Evolutionary conservation across 2,888 invertebrate species (phyloP).

Genomic region (Cataglyphis livida): DNA sequence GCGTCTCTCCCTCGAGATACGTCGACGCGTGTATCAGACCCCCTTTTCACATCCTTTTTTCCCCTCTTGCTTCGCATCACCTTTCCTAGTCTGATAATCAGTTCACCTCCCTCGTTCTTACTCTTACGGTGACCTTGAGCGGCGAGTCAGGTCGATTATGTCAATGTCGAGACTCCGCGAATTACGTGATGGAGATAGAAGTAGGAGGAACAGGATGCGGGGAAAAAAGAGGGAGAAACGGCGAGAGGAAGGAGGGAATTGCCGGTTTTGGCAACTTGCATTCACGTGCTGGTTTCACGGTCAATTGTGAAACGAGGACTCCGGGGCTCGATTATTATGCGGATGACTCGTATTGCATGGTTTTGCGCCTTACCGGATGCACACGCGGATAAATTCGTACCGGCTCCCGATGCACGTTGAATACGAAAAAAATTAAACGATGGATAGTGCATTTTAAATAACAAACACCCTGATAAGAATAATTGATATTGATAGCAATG

Average conservation of each 20-base stretch:
- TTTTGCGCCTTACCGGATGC: constrained; percentile 36
- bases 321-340: constrained; percentile 34
- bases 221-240: neutral
- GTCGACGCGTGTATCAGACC: constrained; percentile 18
- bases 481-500: neutral
- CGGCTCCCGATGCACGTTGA: neutral
- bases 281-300: constrained; percentile 47
- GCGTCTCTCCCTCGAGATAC: constrained; percentile 42
- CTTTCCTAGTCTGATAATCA: constrained; percentile 5
- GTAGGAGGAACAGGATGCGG: neutral
- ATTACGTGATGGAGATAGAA: constrained; percentile 9
- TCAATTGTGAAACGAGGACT: constrained; percentile 41
- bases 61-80: constrained; percentile 12
- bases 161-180: constrained; percentile 23
- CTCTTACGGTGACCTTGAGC: constrained; percentile 67
- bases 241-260: neutral
- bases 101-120: constrained; percentile 52
- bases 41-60: constrained; percentile 5
- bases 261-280: constrained; percentile 45
- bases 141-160: constrained; percentile 62
- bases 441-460: neutral
- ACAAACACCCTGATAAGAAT: neutral
- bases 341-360: constrained; percentile 29
- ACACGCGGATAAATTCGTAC: constrained; percentile 14
- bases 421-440: neutral